Base-by-base conservation (phyloP, 2,797 vertebrate genomes). In the Hybognathus amarus region DNA sequence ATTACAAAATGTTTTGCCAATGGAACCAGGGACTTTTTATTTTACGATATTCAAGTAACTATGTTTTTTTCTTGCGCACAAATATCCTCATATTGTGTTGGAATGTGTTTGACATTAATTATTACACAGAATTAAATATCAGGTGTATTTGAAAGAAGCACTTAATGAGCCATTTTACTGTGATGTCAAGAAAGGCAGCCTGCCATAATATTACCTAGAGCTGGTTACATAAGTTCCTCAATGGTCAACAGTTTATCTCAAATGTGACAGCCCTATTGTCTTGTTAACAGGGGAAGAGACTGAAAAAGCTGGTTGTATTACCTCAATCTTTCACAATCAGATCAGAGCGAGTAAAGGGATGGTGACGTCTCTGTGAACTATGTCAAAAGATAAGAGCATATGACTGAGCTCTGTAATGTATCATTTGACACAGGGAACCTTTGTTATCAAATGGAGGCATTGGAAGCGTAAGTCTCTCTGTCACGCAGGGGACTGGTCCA, bases 361-460 rank as follows among this genome's bases (percentile, higher is more conserved):
- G 47, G 50, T 40, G 64, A 75, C 22, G 70, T 71, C 66, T 83
- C 59, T 27, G 64, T 79, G 45, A 71, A 20, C 84, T 91, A 80
- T 88, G 64, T 90, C 90, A 90, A 89, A 89, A 92, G 87, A 89
- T 90, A 91, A 94, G 92, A 92, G 92, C 91, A 92, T 89, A 92
- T 89, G 88, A 90, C 77, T 85, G 77, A 88, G 87, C 93, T 94
- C 96, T 97, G 96, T 91, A 94, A 91, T 94, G 89, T 91, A 95
- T 98, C 96, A 96, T 96, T 96, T 96, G 94, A 96, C 96, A 96
- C 94, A 93, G 76, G 96, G 96, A 95, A 95, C 92, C 91, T 91
- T 88, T 83, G 91, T 94, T 96, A 97, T 98, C 97, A 96, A 95
- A 96, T 95, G 78, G 86, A 95, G 95, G 95, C 92, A 90, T 77